These are phyloP conservation scores for Gymnorhina tibicen DNA, from an alignment of 2,113 vertebrate species.

Conservation along the genomic window DNA sequence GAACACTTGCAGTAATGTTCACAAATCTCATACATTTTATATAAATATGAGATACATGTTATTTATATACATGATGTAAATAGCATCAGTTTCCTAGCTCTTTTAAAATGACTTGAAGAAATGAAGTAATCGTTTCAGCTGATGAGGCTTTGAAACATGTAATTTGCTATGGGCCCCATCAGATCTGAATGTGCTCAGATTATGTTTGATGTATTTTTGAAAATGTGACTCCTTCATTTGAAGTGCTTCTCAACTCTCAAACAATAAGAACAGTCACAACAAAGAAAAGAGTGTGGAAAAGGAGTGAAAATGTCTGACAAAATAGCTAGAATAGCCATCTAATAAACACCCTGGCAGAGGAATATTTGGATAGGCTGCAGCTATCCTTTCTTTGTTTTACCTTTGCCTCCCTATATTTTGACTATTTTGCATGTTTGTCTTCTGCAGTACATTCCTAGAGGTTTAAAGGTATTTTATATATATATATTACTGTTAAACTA, in stretches of 20 bases:
- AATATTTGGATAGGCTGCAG: background rate
- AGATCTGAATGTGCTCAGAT: conserved; percentile 35
- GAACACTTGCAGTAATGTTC: conserved; percentile 49
- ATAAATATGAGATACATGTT: conserved; percentile 49
- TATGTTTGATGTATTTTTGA: conserved; percentile 46
- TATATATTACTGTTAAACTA: background rate
- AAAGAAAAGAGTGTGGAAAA: background rate
- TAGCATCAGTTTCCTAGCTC: conserved; percentile 48
- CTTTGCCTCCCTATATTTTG: background rate
- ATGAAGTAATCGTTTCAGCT: conserved; percentile 50
- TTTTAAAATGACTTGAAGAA: conserved; percentile 46
- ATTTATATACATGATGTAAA: conserved; percentile 62
- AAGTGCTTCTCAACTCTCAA: conserved; percentile 34
- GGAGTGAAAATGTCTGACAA: background rate
- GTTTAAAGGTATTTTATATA: background rate
- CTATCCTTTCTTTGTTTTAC: background rate
- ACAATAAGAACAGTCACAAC: background rate
- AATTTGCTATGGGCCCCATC: conserved; percentile 46
- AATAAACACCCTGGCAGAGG: background rate
- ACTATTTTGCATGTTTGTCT: background rate
- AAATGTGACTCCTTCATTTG: conserved; percentile 21
- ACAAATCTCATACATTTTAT: conserved; percentile 37
- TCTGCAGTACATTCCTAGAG: background rate
- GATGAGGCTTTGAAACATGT: conserved; percentile 41
- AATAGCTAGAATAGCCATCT: background rate